Percentiles rank a stretch among this genome's conserved stretches.
Conservation (phyloP, 2,797 vertebrate genomes). For the Buphagus erythrorhynchus region DNA sequence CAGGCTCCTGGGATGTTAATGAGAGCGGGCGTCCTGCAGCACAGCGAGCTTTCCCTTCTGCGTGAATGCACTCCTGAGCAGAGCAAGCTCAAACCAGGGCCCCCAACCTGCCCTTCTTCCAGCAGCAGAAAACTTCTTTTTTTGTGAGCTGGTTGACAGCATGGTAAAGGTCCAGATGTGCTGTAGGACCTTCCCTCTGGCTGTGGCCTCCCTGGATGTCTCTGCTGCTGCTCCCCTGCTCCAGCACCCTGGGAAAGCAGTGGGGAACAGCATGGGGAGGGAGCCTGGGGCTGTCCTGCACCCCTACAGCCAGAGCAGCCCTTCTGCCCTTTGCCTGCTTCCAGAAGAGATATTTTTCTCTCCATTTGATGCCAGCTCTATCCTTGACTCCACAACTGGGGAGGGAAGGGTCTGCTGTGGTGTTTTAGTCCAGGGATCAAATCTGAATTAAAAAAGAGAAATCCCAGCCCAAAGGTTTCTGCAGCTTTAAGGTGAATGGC, state of each 20-base stretch:
- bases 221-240: not conserved
- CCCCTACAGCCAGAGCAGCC: not conserved
- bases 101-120: not conserved
- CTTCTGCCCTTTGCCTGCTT: not conserved
- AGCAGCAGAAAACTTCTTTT: not conserved
- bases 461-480: not conserved
- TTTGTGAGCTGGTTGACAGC: not conserved
- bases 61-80: not conserved
- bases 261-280: fast-evolving
- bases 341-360: not conserved
- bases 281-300: not conserved
- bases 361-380: not conserved
- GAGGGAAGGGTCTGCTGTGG: not conserved
- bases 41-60: not conserved
- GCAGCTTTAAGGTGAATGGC: not conserved
- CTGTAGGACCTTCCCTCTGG: not conserved
- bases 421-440: not conserved
- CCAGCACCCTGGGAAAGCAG: not conserved
- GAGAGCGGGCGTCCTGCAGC: not conserved
- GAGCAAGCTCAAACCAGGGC: not conserved
- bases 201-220: not conserved
- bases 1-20: not conserved
- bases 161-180: not conserved
- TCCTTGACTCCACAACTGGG: not conserved
- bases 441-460: not conserved